Evolutionary conservation across 2,113 vertebrate genomes (phyloP).

Genomic region (Pygoscelis adeliae): DNA sequence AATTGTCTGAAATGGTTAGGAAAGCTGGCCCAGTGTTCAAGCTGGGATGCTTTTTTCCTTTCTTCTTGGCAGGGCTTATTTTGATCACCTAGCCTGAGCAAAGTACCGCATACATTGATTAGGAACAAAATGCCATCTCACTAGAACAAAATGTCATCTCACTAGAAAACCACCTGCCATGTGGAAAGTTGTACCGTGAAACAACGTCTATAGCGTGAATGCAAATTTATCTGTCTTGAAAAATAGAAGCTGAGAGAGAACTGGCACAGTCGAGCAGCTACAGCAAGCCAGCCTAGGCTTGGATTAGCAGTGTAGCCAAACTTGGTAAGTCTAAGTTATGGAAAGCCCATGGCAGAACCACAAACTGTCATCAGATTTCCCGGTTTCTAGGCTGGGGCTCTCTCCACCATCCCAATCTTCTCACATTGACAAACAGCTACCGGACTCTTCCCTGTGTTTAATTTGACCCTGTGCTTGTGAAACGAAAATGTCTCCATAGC

Average conservation of each 20-base stretch:
- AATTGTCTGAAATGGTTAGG: background rate
- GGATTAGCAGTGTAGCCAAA: background rate
- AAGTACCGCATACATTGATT: background rate
- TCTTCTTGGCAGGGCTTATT: background rate
- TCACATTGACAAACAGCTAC: background rate
- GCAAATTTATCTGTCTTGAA: background rate
- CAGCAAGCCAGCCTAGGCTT: background rate
- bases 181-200: background rate
- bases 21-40: background rate
- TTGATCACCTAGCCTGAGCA: constrained; percentile 2
- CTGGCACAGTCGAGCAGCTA: background rate
- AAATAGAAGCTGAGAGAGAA: background rate
- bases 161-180: constrained; percentile 8
- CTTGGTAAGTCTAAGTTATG: background rate
- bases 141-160: background rate
- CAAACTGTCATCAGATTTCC: background rate
- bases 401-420: background rate
- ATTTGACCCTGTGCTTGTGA: background rate
- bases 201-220: background rate
- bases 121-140: constrained; percentile 35
- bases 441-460: background rate
- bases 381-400: background rate
- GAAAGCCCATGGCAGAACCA: background rate
- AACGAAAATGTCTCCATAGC: background rate
- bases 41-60: background rate